Evolutionary conservation across 2,888 invertebrate species (phyloP).

Genomic region (Empis livida): DNA sequence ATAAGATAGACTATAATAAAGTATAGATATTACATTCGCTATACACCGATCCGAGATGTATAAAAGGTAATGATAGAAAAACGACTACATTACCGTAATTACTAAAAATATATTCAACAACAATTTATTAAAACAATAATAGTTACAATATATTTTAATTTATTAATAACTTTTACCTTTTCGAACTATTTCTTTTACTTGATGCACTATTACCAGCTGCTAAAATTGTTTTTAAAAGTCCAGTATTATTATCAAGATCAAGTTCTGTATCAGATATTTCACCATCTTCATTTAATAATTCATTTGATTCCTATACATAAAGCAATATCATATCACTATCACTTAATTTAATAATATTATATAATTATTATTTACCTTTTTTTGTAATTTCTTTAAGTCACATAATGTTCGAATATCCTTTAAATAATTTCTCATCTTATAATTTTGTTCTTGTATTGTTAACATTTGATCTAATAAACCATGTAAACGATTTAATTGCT

Average conservation of each 20-base stretch:
- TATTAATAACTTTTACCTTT: constrained; percentile 19
- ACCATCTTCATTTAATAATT: constrained; percentile 10
- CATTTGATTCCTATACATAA: constrained; percentile 7
- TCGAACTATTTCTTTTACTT: constrained; percentile 39
- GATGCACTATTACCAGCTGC: constrained; percentile 40
- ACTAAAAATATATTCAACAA: no score
- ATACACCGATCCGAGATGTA: no score
- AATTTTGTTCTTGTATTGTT: constrained; percentile 57
- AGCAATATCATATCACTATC: constrained; percentile 4
- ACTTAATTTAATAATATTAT: constrained; percentile 8
- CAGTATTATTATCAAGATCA: constrained; percentile 45
- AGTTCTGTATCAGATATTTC: constrained; percentile 44
- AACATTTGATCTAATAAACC: constrained; percentile 64
- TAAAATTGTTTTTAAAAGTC: constrained; percentile 51
- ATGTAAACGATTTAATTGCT: constrained; percentile 67
- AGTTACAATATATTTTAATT: background rate
- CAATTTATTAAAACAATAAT: no score
- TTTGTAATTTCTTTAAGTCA: constrained; percentile 47
- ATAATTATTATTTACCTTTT: constrained; percentile 23
- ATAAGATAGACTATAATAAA: no score
- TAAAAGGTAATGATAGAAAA: no score
- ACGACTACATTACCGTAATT: background rate
- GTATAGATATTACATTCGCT: no score
- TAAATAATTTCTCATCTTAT: constrained; percentile 50
- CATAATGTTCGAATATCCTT: constrained; percentile 60